Conservation (phyloP, 2,113 vertebrate species). For the Pelmatolapia mariae region DNA sequence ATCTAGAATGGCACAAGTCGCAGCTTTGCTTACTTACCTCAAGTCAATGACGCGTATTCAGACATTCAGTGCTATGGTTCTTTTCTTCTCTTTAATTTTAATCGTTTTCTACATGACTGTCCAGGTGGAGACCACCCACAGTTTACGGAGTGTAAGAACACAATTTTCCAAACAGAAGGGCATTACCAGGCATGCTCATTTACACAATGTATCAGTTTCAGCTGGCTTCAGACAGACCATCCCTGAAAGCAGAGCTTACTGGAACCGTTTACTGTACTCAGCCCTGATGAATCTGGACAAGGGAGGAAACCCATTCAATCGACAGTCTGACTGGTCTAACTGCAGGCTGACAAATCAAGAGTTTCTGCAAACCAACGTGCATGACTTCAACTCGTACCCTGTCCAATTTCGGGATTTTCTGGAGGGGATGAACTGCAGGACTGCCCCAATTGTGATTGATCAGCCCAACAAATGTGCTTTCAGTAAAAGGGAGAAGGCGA, state of each 20-base stretch:
- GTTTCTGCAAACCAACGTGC: slow-evolving; percentile 54
- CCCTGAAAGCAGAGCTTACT: slow-evolving; percentile 56
- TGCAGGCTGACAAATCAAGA: slow-evolving; percentile 45
- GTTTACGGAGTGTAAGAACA: neutral
- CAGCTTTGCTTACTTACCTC: neutral
- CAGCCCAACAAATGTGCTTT: slow-evolving; percentile 65
- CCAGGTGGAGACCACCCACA: neutral
- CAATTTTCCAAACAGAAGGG: neutral
- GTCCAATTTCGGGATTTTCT: slow-evolving; percentile 57
- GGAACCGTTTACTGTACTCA: slow-evolving; percentile 63
- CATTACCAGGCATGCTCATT: fast-evolving
- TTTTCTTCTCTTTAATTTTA: slow-evolving; percentile 23
- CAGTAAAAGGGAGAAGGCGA: fast-evolving
- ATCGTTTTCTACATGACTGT: neutral
- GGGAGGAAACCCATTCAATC: neutral
- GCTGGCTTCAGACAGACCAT: slow-evolving; percentile 11
- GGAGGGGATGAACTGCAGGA: slow-evolving; percentile 61
- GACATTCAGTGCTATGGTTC: neutral
- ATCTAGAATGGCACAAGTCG: neutral
- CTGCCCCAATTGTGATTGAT: slow-evolving; percentile 59
- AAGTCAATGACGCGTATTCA: slow-evolving; percentile 14
- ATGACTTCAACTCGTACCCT: slow-evolving; percentile 59
- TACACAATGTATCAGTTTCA: slow-evolving; percentile 10
- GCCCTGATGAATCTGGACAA: neutral
- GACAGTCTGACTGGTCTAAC: neutral